These are phyloP conservation scores for Yponomeuta evonymella DNA, from an alignment of 2,888 invertebrate genomes.

Conservation along the genomic window DNA sequence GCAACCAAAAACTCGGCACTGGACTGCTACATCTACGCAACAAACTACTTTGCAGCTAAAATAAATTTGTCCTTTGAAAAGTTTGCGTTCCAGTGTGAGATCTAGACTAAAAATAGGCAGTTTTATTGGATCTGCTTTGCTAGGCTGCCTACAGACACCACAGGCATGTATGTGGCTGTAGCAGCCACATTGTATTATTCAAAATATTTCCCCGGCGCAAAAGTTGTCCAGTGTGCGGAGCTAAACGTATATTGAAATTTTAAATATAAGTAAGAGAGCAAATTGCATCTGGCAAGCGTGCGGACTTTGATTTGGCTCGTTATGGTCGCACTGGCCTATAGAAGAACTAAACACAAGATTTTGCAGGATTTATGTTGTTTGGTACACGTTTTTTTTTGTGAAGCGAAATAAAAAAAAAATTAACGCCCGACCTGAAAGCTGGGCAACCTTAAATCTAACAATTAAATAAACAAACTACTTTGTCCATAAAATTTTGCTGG, in stretches of 20 bases:
- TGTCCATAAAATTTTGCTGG: too few relatives aligned
- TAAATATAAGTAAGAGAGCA: not conserved
- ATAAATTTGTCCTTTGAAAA: too few relatives aligned
- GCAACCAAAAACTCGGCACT: too few relatives aligned
- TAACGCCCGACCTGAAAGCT: too few relatives aligned
- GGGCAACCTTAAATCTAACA: too few relatives aligned
- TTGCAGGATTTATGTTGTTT: too few relatives aligned
- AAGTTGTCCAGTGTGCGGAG: slow-evolving; percentile 25
- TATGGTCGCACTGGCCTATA: not conserved
- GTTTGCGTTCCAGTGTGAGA: not conserved
- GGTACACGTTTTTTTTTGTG: too few relatives aligned
- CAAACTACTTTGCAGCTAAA: too few relatives aligned
- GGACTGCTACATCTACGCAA: too few relatives aligned
- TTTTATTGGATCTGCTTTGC: not conserved
- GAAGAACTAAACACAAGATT: too few relatives aligned
- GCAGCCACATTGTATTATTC: slow-evolving; percentile 10
- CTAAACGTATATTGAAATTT: slow-evolving; percentile 13
- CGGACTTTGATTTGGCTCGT: not conserved
- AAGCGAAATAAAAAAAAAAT: too few relatives aligned
- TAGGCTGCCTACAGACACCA: not conserved
- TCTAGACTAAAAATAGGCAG: not conserved
- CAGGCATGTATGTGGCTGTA: not conserved
- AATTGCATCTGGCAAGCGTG: not conserved
- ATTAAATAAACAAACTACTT: too few relatives aligned
- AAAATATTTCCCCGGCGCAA: slow-evolving; percentile 23